phyloP scores from a whole-genome alignment of 1,140 invertebrate species.

The Drosophila elegans region DNA sequence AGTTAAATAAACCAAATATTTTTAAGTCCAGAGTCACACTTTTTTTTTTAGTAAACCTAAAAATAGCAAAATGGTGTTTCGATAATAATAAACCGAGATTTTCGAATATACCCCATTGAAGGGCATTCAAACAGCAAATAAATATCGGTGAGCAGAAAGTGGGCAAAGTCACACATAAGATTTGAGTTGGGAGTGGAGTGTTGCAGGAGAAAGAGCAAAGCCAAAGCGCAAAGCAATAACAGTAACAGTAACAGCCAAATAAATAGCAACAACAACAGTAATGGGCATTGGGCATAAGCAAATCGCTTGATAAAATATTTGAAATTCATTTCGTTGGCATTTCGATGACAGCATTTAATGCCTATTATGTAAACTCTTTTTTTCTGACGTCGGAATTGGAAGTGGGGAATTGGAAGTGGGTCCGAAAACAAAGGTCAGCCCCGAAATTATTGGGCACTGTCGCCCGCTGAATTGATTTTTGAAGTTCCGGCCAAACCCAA shows the following conservation, averaged over 20 bases:
- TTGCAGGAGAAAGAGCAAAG: background rate
- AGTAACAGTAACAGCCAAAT: slow-evolving; percentile 21
- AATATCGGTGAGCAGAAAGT: slow-evolving; percentile 15
- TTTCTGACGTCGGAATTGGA: slow-evolving; percentile 9
- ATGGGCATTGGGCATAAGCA: slow-evolving; percentile 44
- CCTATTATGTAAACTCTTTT: slow-evolving; percentile 70
- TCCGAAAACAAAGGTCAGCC: slow-evolving; percentile 48
- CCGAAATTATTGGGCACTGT: slow-evolving; percentile 29
- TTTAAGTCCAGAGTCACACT: background rate
- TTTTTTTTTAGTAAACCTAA: too few relatives aligned
- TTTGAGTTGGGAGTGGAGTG: slow-evolving; percentile 4
- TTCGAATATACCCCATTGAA: background rate
- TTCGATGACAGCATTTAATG: slow-evolving; percentile 78
- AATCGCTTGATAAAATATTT: slow-evolving; percentile 71
- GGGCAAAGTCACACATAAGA: background rate
- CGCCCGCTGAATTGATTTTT: slow-evolving; percentile 32
- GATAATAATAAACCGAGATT: too few relatives aligned
- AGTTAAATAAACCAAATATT: too few relatives aligned
- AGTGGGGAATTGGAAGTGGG: slow-evolving; percentile 1
- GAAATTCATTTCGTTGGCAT: slow-evolving; percentile 74
- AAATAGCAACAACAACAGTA: slow-evolving; percentile 8
- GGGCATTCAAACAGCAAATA: background rate
- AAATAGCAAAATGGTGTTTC: too few relatives aligned
- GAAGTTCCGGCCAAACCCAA: slow-evolving; percentile 61
- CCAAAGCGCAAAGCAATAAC: slow-evolving; percentile 1